Evolutionary conservation across 2,797 vertebrate species (phyloP).

Genomic region (Etheostoma perlongum): DNA sequence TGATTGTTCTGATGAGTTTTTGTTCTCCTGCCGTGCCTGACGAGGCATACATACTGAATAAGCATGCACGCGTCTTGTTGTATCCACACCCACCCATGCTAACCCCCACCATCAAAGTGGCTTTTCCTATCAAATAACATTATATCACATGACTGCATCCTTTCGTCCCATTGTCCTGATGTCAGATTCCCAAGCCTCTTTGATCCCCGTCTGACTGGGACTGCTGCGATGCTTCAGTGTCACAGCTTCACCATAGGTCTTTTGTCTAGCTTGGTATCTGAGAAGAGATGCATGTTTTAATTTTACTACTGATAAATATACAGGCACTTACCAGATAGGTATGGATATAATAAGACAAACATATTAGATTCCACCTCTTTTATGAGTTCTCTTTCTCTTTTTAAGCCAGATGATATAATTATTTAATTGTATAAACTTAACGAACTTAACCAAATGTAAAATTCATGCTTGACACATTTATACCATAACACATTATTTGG

Average conservation of each 20-base stretch:
- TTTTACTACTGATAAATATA: conserved; percentile 18
- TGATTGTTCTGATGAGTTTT: conserved; percentile 60
- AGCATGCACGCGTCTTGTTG: conserved; percentile 45
- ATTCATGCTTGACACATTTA: too few species aligned
- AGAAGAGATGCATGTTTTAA: neutral
- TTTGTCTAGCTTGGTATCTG: neutral
- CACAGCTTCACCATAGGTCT: conserved; percentile 14
- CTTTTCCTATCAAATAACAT: conserved; percentile 75
- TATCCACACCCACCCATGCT: conserved; percentile 29
- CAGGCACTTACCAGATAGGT: neutral
- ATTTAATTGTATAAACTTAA: neutral
- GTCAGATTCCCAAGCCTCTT: conserved; percentile 57
- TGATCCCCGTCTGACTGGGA: conserved; percentile 64
- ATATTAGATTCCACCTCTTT: neutral
- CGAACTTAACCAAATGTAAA: neutral
- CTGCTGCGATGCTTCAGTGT: conserved; percentile 1
- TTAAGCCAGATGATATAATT: neutral
- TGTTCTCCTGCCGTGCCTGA: conserved; percentile 45
- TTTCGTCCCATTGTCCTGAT: conserved; percentile 58
- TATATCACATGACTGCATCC: conserved; percentile 76
- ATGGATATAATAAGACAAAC: neutral
- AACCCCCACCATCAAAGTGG: conserved; percentile 50
- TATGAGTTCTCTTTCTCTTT: neutral
- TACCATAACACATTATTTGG: too few species aligned
- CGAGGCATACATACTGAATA: conserved; percentile 27